Evolutionary conservation across 2,888 invertebrate species (phyloP).

Genomic region (Meganola albula): DNA sequence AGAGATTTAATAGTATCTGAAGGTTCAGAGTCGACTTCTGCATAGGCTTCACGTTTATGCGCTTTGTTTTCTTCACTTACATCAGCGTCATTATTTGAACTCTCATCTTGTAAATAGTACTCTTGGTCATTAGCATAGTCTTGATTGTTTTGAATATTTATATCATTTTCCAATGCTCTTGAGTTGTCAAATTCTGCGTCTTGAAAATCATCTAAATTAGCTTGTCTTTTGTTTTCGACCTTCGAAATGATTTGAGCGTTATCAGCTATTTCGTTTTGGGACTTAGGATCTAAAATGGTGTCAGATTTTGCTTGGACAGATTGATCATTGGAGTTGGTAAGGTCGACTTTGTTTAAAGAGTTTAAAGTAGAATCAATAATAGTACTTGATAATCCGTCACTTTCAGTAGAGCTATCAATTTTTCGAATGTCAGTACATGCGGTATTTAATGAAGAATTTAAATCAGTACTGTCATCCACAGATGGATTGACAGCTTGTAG

Average conservation of each 20-base stretch:
- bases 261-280: conserved; percentile 26
- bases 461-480: conserved; percentile 36
- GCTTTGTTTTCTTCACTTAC: conserved; percentile 31
- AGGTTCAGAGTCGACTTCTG: conserved; percentile 34
- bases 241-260: conserved; percentile 35
- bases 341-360: conserved; percentile 35
- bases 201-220: conserved; percentile 33
- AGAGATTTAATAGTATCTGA: conserved; percentile 53
- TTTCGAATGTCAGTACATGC: conserved; percentile 40
- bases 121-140: conserved; percentile 36
- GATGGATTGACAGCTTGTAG: conserved; percentile 40
- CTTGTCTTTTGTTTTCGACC: conserved; percentile 56
- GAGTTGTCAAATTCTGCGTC: conserved; percentile 32
- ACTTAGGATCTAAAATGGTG: conserved; percentile 28
- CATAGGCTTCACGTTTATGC: conserved; percentile 44
- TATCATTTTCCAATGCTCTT: conserved; percentile 30
- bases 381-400: conserved; percentile 30
- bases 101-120: conserved; percentile 39
- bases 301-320: conserved; percentile 29
- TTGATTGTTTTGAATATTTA: conserved; percentile 26
- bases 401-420: conserved; percentile 35
- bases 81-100: conserved; percentile 37
- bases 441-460: conserved; percentile 27
- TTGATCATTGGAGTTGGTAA: conserved; percentile 25
- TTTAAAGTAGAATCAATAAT: conserved; percentile 29